phyloP scores from a whole-genome alignment of 1,140 invertebrate genomes.

The Drosophila equinoxialis region DNA sequence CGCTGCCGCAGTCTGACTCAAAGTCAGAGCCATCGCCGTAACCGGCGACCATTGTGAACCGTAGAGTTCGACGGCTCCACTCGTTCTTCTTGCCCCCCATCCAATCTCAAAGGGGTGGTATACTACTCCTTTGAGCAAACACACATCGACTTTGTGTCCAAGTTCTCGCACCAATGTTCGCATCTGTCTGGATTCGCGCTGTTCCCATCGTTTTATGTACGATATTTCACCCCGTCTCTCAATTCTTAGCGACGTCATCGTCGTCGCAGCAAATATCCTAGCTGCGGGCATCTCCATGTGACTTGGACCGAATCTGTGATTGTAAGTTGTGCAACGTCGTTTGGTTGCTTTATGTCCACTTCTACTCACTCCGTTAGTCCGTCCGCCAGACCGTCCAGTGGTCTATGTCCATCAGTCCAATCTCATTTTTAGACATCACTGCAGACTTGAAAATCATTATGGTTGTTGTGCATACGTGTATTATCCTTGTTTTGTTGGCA shows the following conservation, averaged over 20 bases:
- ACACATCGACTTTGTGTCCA: constrained; percentile 62
- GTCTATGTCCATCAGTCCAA: constrained; percentile 17
- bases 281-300: constrained; percentile 59
- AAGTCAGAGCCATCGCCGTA: constrained; percentile 31
- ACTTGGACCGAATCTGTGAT: constrained; percentile 58
- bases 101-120: constrained; percentile 28
- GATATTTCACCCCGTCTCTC: constrained; percentile 1
- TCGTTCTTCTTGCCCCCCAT: constrained; percentile 39
- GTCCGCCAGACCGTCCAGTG: background rate
- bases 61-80: constrained; percentile 40
- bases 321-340: constrained; percentile 59
- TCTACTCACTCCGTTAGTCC: background rate
- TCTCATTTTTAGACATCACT: constrained; percentile 2
- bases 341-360: constrained; percentile 42
- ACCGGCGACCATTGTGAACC: constrained; percentile 48
- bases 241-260: constrained; percentile 42
- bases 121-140: constrained; percentile 65
- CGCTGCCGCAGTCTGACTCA: constrained; percentile 42
- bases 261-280: constrained; percentile 57
- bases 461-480: background rate
- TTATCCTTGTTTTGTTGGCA: background rate
- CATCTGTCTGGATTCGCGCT: constrained; percentile 54
- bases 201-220: constrained; percentile 40
- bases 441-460: constrained; percentile 20
- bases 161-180: constrained; percentile 52